Percentiles rank a stretch among this genome's conserved stretches.
These are phyloP conservation scores for Asarcornis scutulata DNA, from an alignment of 2,113 vertebrate species.

Conservation along the genomic window DNA sequence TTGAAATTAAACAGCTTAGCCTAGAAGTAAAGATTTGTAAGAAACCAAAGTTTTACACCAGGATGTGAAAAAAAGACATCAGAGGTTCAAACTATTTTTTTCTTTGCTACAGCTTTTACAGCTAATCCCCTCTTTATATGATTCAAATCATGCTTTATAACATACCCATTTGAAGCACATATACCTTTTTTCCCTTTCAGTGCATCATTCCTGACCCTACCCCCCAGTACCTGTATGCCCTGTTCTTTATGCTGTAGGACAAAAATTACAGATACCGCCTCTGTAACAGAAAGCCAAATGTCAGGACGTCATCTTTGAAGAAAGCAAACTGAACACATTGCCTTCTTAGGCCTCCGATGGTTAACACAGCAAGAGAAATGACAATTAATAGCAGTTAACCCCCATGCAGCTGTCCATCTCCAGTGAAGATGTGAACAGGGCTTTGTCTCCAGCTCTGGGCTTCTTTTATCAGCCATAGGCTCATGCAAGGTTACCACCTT, in stretches of 20 bases:
- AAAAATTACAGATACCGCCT: not conserved
- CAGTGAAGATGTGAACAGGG: not conserved
- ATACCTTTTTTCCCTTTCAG: not conserved
- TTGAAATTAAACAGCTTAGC: not conserved
- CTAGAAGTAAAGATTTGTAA: not conserved
- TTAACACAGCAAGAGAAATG: not conserved
- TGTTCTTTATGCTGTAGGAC: not conserved
- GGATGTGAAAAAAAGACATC: not conserved
- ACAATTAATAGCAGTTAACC: not conserved
- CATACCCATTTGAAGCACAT: not conserved
- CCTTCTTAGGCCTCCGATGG: not conserved
- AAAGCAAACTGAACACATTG: not conserved
- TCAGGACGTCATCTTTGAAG: not conserved
- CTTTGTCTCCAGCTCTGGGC: not conserved
- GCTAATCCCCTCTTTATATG: not conserved
- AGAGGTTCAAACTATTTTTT: not conserved
- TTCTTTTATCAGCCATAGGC: not conserved
- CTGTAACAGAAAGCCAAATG: not conserved
- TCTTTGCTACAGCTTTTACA: not conserved
- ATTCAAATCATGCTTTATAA: not conserved
- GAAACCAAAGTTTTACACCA: not conserved
- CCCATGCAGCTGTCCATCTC: not conserved
- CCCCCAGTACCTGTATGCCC: not conserved
- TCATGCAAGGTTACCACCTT: not conserved
- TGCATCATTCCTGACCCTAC: not conserved